phyloP scores from a whole-genome alignment of 2,113 vertebrate genomes.

The Lepus americanus region DNA sequence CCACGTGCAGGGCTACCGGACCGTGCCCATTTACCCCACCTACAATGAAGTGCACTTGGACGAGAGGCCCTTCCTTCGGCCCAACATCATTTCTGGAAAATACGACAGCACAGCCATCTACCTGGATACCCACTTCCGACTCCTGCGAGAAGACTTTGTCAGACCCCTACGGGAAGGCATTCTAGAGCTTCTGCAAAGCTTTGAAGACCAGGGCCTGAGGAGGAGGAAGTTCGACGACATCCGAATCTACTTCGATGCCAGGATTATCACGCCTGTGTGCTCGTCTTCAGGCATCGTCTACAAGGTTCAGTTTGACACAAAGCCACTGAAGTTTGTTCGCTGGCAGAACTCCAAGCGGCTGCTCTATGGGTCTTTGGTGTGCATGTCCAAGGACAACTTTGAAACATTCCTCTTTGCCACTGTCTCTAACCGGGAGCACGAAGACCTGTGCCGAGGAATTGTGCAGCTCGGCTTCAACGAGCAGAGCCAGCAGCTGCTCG shows the following conservation, averaged over 20 bases:
- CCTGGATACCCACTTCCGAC: conserved; percentile 96
- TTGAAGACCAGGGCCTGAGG: conserved; percentile 86
- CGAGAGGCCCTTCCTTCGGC: conserved; percentile 92
- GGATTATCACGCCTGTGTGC: conserved; percentile 89
- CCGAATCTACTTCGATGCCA: conserved; percentile 92
- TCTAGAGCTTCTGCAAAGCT: conserved; percentile 88
- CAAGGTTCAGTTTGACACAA: conserved; percentile 92
- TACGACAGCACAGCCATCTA: conserved; percentile 92
- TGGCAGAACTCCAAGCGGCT: conserved; percentile 97
- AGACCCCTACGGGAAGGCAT: conserved; percentile 95
- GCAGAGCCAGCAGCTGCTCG: conserved; percentile 89
- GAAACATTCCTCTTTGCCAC: conserved; percentile 95
- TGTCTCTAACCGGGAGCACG: conserved; percentile 90
- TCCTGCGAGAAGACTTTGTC: conserved; percentile 96
- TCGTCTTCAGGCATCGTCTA: conserved; percentile 91
- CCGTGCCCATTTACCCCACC: conserved; percentile 92
- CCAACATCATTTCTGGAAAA: conserved; percentile 90
- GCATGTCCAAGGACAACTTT: conserved; percentile 95
- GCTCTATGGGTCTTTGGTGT: conserved; percentile 95
- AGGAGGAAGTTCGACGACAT: conserved; percentile 93
- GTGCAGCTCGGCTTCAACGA: conserved; percentile 92
- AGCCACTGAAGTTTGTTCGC: conserved; percentile 91
- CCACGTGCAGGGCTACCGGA: conserved; percentile 88
- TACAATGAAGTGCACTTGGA: conserved; percentile 90
- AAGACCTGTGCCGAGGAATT: conserved; percentile 87